A percentile compares a stretch with the other conserved stretches of the same genome.
phyloP scores from a whole-genome alignment of 2,113 vertebrate genomes.

The Clarias magur region DNA sequence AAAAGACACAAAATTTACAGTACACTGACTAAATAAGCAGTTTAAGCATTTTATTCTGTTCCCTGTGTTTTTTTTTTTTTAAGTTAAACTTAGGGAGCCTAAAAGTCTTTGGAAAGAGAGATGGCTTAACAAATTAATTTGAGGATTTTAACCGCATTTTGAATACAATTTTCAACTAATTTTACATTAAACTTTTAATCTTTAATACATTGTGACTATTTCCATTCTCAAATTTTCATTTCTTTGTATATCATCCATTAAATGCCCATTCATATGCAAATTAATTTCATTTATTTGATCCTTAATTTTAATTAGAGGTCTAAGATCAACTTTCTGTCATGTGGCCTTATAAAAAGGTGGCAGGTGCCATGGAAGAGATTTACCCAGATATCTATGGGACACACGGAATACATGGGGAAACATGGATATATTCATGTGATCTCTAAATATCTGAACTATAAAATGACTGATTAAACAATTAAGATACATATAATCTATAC shows the following conservation, averaged over 20 bases:
- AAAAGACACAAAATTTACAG: background rate
- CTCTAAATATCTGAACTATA: background rate
- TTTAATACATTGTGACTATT: background rate
- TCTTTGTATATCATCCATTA: background rate
- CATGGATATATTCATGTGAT: background rate
- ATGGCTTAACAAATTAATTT: background rate
- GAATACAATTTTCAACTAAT: background rate
- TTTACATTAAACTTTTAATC: background rate
- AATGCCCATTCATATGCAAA: background rate
- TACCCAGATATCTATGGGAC: background rate
- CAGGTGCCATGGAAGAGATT: background rate
- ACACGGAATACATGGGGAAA: background rate
- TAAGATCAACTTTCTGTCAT: background rate
- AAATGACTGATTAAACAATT: background rate
- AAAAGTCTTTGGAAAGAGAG: background rate
- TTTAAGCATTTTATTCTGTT: background rate
- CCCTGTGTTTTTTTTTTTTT: background rate
- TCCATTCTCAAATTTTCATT: background rate
- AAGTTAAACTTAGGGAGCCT: background rate
- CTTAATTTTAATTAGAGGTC: background rate
- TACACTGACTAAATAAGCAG: background rate
- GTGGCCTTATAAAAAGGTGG: background rate
- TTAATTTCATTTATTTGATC: background rate
- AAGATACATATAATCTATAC: no score
- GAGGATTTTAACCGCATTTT: background rate